These are phyloP conservation scores for Neosalanx taihuensis DNA, from an alignment of 2,797 vertebrate genomes.

Conservation along the genomic window DNA sequence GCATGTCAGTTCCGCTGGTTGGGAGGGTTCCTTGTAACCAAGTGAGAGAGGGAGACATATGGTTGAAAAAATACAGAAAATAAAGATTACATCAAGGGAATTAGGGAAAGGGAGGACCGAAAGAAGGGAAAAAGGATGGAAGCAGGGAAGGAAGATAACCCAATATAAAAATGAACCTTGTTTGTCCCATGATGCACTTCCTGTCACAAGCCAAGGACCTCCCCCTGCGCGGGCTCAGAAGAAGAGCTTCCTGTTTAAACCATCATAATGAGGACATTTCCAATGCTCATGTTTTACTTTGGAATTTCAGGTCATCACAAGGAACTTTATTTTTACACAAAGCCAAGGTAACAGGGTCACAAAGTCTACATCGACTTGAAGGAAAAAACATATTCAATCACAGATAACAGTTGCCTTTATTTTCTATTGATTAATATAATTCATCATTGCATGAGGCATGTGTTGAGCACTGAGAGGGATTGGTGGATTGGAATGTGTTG, in stretches of 20 bases:
- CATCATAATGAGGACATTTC: constrained; percentile 39
- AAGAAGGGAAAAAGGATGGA: neutral
- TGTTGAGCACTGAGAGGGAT: constrained; percentile 6
- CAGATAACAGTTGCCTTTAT: constrained; percentile 66
- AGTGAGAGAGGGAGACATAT: constrained; percentile 55
- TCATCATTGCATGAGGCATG: constrained; percentile 32
- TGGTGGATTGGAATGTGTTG: constrained; percentile 19
- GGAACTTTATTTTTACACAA: constrained; percentile 60
- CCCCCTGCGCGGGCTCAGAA: constrained; percentile 12
- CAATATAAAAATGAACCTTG: constrained; percentile 57
- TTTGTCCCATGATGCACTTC: constrained; percentile 66
- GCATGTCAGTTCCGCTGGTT: constrained; percentile 91
- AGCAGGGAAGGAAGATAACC: constrained; percentile 43
- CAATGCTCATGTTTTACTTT: constrained; percentile 51
- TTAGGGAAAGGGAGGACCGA: neutral
- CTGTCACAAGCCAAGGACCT: constrained; percentile 52
- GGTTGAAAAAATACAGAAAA: too few relatives aligned
- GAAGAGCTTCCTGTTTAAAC: constrained; percentile 35
- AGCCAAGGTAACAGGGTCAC: constrained; percentile 41
- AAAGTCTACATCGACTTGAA: constrained; percentile 10
- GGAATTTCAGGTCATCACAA: constrained; percentile 60
- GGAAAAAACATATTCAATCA: constrained; percentile 36
- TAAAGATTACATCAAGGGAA: neutral
- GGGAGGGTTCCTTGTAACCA: constrained; percentile 86
- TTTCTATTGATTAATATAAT: constrained; percentile 60